Conservation (phyloP, 2,113 vertebrate species). For the Gymnorhina tibicen region DNA sequence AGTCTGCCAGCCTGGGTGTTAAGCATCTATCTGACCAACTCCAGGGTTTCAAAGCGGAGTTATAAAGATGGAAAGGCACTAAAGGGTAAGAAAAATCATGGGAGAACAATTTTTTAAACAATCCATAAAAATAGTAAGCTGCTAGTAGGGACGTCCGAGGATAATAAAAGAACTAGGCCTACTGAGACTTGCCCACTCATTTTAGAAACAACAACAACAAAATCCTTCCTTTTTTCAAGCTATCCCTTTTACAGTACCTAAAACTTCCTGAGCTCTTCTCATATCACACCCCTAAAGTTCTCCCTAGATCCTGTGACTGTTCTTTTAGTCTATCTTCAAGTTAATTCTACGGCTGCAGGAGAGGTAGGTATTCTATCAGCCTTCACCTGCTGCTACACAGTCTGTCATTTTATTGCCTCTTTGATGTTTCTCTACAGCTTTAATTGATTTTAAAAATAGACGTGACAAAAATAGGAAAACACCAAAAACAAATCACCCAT, state of each 20-base stretch:
- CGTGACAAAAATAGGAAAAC: neutral
- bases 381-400: neutral
- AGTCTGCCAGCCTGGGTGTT: neutral
- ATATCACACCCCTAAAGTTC: neutral
- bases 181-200: neutral
- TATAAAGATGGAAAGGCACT: neutral
- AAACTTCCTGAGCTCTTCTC: neutral
- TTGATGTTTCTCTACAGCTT: slow-evolving; percentile 9
- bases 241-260: neutral
- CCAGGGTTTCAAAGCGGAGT: neutral
- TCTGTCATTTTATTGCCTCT: neutral
- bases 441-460: slow-evolving; percentile 44
- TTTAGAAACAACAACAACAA: neutral
- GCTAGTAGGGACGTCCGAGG: neutral
- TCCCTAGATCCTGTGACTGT: neutral
- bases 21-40: neutral
- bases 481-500: neutral
- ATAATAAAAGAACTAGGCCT: neutral
- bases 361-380: neutral
- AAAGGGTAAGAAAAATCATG: neutral
- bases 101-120: neutral
- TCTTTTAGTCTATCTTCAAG: neutral
- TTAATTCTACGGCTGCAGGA: neutral
- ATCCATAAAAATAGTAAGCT: neutral
- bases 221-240: neutral